Evolutionary conservation across 2,797 vertebrate genomes (phyloP).

Genomic region (Lagodon rhomboides): DNA sequence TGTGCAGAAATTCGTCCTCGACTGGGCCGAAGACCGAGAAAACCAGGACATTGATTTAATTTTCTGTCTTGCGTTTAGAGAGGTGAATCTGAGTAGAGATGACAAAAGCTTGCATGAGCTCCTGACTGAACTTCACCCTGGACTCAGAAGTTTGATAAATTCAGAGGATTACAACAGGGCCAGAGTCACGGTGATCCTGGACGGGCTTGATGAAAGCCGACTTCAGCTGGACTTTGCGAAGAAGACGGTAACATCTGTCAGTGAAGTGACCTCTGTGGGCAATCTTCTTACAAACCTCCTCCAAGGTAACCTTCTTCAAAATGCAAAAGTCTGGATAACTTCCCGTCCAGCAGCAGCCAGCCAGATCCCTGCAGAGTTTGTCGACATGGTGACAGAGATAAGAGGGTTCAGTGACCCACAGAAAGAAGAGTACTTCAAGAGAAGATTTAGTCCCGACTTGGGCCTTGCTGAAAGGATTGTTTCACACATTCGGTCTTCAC

Average conservation of each 20-base stretch:
- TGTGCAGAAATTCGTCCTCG: slow-evolving; percentile 70
- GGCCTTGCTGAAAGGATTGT: slow-evolving; percentile 9
- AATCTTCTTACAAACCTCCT: slow-evolving; percentile 65
- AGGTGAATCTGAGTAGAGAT: slow-evolving; percentile 44
- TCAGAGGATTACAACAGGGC: not conserved
- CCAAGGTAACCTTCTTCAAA: slow-evolving; percentile 60
- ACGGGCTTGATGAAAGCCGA: slow-evolving; percentile 74
- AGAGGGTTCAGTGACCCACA: slow-evolving; percentile 60
- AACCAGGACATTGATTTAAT: slow-evolving; percentile 55
- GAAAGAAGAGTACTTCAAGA: slow-evolving; percentile 64
- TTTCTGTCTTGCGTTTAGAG: slow-evolving; percentile 58
- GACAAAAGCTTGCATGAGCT: slow-evolving; percentile 42
- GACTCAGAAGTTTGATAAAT: accelerated
- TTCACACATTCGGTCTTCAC: slow-evolving; percentile 50
- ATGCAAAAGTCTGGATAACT: slow-evolving; percentile 65
- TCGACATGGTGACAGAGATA: slow-evolving; percentile 65
- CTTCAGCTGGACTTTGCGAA: slow-evolving; percentile 45
- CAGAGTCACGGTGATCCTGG: slow-evolving; percentile 54
- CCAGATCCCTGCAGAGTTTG: slow-evolving; percentile 59
- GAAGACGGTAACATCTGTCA: slow-evolving; percentile 23
- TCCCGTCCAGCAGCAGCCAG: slow-evolving; percentile 61
- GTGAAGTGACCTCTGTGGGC: slow-evolving; percentile 19
- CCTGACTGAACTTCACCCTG: slow-evolving; percentile 52
- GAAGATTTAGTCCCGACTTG: accelerated
- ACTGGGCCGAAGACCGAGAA: slow-evolving; percentile 60